Evolutionary conservation across 1,140 invertebrate species (phyloP), one percentile per base, ranked within the genome.

Genomic region (Neodiprion pinetum): DNA sequence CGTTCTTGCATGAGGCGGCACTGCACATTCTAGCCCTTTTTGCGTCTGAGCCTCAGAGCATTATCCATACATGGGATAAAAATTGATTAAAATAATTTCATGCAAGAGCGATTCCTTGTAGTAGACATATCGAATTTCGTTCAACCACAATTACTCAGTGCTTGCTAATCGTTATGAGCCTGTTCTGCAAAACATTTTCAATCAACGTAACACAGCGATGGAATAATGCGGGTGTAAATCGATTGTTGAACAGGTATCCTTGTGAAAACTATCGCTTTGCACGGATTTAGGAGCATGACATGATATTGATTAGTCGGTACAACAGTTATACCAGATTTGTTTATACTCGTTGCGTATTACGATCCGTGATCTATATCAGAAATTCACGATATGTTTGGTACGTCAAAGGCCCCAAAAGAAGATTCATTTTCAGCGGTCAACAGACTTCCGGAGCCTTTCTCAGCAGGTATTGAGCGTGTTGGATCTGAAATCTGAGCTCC

Each of bases 21-120:
- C 3, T 40, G 28, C n/a, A 61, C 11, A 61, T 61, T 61, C 53
- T 61, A 61, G 53, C 11, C 53, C 11, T 12, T 61, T 61, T 61
- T 61, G 4, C 9, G 11, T 9, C 1, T 5, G 5, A 40, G 28
- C 5, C 28, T 40, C 28, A 3, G 28, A 40, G 2, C 28, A 40
- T 40, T 40, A 8, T 61, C 53, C n/a, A 61, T 61, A 61, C 9
- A 17, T 14, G n/a, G 53, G 11, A 61, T 14, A 17, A 61, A 61
- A 61, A 61, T 61, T 61, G 11, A 61, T 61, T 61, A 9, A 61
- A 61, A 61, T 61, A 61, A 61, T 61, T 61, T 61, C 53, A 61
- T 17, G 53, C 53, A 61, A 5, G 53, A 61, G 53, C 9, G 53
- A 61, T 61, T 61, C 3, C n/a, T 61, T 61, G 11, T 61, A 14